Conservation (phyloP, 1,140 invertebrate species). For the Cephus cinctus region DNA sequence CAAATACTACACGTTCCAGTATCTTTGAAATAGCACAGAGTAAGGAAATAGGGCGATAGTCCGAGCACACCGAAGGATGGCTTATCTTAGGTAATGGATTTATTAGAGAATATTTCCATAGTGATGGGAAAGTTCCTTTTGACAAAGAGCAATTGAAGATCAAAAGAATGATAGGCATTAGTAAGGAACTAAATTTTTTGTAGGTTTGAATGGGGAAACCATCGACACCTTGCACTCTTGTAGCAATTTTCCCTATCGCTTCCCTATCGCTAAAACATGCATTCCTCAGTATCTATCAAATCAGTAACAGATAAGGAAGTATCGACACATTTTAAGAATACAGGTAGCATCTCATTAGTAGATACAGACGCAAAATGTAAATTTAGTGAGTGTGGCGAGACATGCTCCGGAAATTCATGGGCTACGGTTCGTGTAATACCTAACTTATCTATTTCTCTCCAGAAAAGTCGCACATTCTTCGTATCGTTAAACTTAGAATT, state of each 20-base stretch:
- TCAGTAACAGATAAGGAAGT: neutral
- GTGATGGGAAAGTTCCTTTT: neutral
- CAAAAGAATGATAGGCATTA: neutral
- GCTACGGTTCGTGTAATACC: neutral
- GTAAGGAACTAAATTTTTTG: neutral
- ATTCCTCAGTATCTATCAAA: neutral
- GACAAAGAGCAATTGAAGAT: neutral
- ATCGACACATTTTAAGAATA: neutral
- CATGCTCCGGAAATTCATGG: neutral
- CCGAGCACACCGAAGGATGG: neutral
- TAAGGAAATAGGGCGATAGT: neutral
- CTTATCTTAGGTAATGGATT: neutral
- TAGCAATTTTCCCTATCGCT: neutral
- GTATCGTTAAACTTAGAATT: neutral
- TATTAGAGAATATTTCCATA: neutral
- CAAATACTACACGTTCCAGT: neutral
- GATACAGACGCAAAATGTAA: neutral
- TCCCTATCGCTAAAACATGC: neutral
- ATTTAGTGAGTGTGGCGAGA: neutral
- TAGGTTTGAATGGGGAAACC: neutral
- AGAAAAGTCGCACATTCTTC: neutral
- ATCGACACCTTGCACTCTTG: neutral
- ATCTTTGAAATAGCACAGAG: too few species aligned
- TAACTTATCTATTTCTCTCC: neutral
- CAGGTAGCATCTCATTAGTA: neutral